These are phyloP conservation scores for Myotis myotis DNA, from an alignment of 2,797 vertebrate species.

Conservation along the genomic window DNA sequence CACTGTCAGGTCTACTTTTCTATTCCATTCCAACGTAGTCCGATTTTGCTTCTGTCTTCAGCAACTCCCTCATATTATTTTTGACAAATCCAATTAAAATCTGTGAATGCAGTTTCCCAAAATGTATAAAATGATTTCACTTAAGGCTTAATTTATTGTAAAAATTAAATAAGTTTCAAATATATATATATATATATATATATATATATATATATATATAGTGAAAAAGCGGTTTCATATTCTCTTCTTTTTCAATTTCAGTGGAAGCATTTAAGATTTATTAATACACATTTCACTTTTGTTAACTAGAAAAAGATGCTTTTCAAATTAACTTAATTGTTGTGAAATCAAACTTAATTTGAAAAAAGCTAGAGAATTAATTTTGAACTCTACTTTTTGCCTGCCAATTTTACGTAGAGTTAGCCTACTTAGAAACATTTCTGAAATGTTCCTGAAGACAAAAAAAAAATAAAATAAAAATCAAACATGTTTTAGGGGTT, in stretches of 20 bases:
- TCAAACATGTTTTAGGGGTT: background rate
- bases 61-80: background rate
- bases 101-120: background rate
- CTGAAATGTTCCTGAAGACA: background rate
- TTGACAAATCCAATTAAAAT: background rate
- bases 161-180: background rate
- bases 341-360: background rate
- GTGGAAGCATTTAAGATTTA: background rate
- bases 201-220: background rate
- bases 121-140: background rate
- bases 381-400: background rate
- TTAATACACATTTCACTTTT: constrained; percentile 13
- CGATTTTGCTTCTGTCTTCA: background rate
- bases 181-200: background rate
- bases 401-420: background rate
- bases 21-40: background rate
- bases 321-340: background rate
- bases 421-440: background rate
- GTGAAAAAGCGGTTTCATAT: background rate
- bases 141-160: background rate
- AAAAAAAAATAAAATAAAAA: background rate
- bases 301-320: background rate
- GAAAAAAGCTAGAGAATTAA: background rate
- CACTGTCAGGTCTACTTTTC: background rate
- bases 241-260: background rate